Evolutionary conservation across 2,113 vertebrate species (phyloP), one percentile per base, ranked within the genome.

Genomic region (Tor tambroides): DNA sequence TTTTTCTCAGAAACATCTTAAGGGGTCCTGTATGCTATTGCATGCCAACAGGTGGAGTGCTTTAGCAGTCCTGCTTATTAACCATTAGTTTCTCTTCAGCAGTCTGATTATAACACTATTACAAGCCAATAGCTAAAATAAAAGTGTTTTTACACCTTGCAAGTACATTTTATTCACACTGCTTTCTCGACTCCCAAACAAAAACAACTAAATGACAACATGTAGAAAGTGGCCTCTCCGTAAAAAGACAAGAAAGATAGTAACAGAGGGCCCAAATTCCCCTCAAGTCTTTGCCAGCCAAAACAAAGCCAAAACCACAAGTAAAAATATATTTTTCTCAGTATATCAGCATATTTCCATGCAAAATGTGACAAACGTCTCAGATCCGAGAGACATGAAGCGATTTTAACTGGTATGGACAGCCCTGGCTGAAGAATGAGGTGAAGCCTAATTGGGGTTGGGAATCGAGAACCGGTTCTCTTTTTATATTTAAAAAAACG

Each of bases 11-110:
- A 41, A 56, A 2, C 30, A 80, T 80, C 15, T 10, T 82, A 43
- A 30, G 19, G 10, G 11, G 63, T 32, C 26, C 28, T 54, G 43
- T 51, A 84, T 89, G 90, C 83, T 84, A 71, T 91, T 17, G 90
- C 91, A 92, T 91, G 93, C 92, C 93, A 95, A 95, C 94, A 94
- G 94, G 94, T 94, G 94, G 94, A 92, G 94, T 94, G 89, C 90
- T 94, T 94, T 94, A 93, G 92, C 93, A 90, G 91, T 88, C 90
- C 89, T 85, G 80, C 91, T 92, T 91, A 71, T 88, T 87, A 79
- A 82, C 82, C 71, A 82, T 87, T 79, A 61, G 28, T 79, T 83
- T 63, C 77, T 87, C 85, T 15, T 83, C 75, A 83, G 51, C 81
- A 19, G 80, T 46, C 61, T 23, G 43, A 71, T 51, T 83, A 32